These are phyloP conservation scores for Muscicapa striata DNA, from an alignment of 2,797 vertebrate genomes.

Conservation along the genomic window DNA sequence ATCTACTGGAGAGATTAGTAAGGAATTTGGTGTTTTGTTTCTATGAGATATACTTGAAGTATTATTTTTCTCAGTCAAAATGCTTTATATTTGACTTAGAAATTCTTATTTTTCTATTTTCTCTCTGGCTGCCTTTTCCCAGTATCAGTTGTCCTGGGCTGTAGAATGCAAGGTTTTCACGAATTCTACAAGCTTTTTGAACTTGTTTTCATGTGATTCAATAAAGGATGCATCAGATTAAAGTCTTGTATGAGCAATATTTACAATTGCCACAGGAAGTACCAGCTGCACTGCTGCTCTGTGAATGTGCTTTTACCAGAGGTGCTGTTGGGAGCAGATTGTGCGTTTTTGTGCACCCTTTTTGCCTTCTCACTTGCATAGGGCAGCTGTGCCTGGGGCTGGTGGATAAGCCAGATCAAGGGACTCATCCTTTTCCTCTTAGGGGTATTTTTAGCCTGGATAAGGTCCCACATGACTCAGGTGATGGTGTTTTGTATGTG, in stretches of 20 bases:
- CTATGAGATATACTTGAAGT: neutral
- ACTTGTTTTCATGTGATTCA: neutral
- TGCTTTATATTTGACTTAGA: neutral
- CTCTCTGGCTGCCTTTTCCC: neutral
- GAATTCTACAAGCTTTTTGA: neutral
- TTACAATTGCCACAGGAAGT: neutral
- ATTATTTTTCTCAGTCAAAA: neutral
- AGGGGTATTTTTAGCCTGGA: constrained; percentile 43
- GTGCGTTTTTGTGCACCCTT: neutral
- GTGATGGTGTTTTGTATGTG: neutral
- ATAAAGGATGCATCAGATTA: neutral
- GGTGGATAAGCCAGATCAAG: constrained; percentile 28
- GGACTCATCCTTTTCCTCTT: constrained; percentile 44
- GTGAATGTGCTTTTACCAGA: neutral
- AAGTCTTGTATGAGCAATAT: neutral
- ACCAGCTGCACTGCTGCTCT: neutral
- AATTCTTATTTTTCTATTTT: neutral
- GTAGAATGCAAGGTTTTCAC: neutral
- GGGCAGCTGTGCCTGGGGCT: neutral
- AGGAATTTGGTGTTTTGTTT: neutral
- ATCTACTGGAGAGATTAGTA: neutral
- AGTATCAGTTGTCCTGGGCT: neutral
- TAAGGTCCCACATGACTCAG: neutral
- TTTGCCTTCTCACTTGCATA: neutral
- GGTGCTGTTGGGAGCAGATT: neutral